A percentile compares a stretch with the other conserved stretches of the same genome.
Conservation (phyloP, 2,797 vertebrate species). For the Nyctalus aviator region DNA sequence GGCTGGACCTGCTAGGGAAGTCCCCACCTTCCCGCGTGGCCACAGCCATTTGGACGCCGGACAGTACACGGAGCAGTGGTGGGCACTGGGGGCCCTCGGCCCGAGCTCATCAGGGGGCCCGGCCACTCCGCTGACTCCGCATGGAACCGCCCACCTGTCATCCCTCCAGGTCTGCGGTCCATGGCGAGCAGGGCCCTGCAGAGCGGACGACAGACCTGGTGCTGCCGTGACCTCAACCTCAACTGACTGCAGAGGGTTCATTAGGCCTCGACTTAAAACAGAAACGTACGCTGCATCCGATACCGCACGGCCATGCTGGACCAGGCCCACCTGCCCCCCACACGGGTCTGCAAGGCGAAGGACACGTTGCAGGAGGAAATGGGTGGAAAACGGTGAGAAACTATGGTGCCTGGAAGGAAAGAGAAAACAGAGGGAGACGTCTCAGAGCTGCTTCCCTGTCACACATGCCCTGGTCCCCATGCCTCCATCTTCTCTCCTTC, state of each 20-base stretch:
- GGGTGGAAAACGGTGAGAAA: conserved; percentile 62
- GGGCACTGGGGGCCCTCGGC: rapidly evolving
- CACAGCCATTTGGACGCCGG: rapidly evolving
- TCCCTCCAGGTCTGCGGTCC: no score
- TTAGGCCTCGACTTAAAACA: background rate
- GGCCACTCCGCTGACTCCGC: no score
- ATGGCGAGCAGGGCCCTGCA: no score
- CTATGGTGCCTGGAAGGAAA: conserved; percentile 59
- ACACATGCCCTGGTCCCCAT: rapidly evolving
- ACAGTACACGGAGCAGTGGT: rapidly evolving
- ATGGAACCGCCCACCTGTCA: background rate
- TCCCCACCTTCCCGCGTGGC: background rate
- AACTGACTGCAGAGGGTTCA: rapidly evolving
- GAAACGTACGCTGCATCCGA: conserved; percentile 73
- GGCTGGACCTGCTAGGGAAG: background rate
- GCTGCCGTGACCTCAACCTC: no score
- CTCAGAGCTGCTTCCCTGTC: no score
- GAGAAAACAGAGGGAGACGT: background rate
- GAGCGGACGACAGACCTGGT: no score
- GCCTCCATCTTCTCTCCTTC: background rate
- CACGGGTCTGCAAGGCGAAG: conserved; percentile 58
- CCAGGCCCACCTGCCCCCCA: conserved; percentile 24
- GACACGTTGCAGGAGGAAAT: conserved; percentile 45
- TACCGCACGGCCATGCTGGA: conserved; percentile 44
- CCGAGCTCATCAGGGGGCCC: background rate